Evolutionary conservation across 2,888 invertebrate species (phyloP), one percentile per base, ranked within the genome.

Genomic region (Reticulitermes lucifugus): DNA sequence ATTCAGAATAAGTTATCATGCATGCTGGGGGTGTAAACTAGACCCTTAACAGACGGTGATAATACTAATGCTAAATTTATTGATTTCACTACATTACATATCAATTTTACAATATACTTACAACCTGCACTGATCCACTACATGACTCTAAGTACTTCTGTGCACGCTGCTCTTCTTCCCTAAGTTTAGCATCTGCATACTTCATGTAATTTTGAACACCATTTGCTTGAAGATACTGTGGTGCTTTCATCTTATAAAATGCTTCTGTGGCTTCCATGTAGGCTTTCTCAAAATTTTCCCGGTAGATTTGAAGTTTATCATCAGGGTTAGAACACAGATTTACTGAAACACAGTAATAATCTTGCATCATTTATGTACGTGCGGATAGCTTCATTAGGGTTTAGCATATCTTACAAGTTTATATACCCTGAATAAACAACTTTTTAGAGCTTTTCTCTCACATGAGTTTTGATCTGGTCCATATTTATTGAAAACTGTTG

Each of bases 131-230:
- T 5, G 97, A 96, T 75, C 95, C 96, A 91, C 96, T 96, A 87
- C 97, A 96, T 0, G 97, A 96, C 90, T 99, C 98, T 87, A 99
- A 92, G 90, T 99, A 99, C 87, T 98, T 94, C 89, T 96, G 95
- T 6, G 98, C 99, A 79, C 99, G 92, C 22, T 96, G 93, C 91
- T 99, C 98, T 90, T 99, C 99, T 90, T 99, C 99, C 73, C 96
- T 95, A 80, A 99, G 92, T 90, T 99, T 98, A 83, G 94, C 93
- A 90, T 99, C 99, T 10, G 99, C 99, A 91, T 98, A 99, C 88
- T 94, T 94, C 98, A 99, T 99, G 90, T 99, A 99, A 86, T 96
- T 96, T 89, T 98, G 97, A 0, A 99, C 99, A 79, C 99, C 99
- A 91, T 98, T 97, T 22, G 94, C 93, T 87, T 95, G 93, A 86